Evolutionary conservation across 2,888 invertebrate species (phyloP).

Genomic region (Brachyopa scutellaris): DNA sequence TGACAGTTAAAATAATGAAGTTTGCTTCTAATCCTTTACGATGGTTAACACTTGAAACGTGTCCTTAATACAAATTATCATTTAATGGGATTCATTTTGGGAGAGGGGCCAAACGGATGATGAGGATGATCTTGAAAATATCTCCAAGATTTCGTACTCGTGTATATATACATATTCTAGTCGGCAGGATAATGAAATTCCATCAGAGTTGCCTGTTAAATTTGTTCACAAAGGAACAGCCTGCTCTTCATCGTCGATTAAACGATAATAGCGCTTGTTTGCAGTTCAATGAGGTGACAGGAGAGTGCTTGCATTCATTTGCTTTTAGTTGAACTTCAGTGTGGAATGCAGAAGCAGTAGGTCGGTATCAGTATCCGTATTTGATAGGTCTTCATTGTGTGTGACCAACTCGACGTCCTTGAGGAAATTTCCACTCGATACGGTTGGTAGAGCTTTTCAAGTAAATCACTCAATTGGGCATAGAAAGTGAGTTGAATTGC

Average conservation of each 20-base stretch:
- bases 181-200: slow-evolving; percentile 18
- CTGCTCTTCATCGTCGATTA: slow-evolving; percentile 25
- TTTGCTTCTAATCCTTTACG: slow-evolving; percentile 64
- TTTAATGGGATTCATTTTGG: slow-evolving; percentile 30
- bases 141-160: neutral
- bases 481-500: neutral
- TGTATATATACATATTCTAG: too few relatives aligned
- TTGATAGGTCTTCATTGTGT: neutral
- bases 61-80: slow-evolving; percentile 66
- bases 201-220: slow-evolving; percentile 29
- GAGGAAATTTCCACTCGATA: slow-evolving; percentile 47
- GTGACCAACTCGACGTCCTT: slow-evolving; percentile 46
- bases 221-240: slow-evolving; percentile 15
- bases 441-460: slow-evolving; percentile 22
- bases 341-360: neutral
- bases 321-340: neutral
- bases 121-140: slow-evolving; percentile 34
- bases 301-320: slow-evolving; percentile 50
- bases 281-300: slow-evolving; percentile 38
- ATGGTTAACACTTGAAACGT: slow-evolving; percentile 70
- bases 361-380: too few relatives aligned
- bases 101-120: neutral
- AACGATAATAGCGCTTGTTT: slow-evolving; percentile 60
- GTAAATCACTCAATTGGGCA: slow-evolving; percentile 55
- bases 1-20: slow-evolving; percentile 68